Evolutionary conservation across 1,140 invertebrate genomes (phyloP), one percentile per base, ranked within the genome.

Genomic region (Rhizoglyphus robini): DNA sequence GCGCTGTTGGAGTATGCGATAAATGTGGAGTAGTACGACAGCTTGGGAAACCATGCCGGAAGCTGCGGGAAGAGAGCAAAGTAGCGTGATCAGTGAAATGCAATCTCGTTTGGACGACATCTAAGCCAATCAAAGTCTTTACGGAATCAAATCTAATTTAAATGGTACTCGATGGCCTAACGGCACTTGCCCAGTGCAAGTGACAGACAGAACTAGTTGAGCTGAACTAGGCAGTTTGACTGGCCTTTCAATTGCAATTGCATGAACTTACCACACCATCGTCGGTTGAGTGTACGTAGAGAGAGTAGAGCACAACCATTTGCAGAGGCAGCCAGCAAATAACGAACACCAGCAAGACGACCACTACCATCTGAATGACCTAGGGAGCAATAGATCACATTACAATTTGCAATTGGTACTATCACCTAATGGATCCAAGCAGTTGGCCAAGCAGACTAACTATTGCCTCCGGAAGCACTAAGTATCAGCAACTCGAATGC

Each of bases 1-100:
- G 76, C 76, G 41, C 76, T 78, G 73, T 80, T 80, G 18, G 74
- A 75, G 65, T 79, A 79, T 49, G 79, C 74, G 32, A 80, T 65
- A 47, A 76, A 75, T 58, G 77, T 76, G 3, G 77, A 75, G 25
- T 75, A 70, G 68, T 77, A 80, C 46, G 75, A 73, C 3, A 79
- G 67, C 8, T 72, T 72, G 5, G 71, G 62, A 65, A 77, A 79
- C 79, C 79, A 80, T 20, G 69, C 67, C 3, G 78, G 78, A 47
- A 79, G 68, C 77, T 46, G 38, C 23, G 18, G 54, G 59, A 49
- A 69, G 59, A 70, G 71, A 60, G 29, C 41, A 11, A 68, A 65
- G 65, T 18, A 67, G 36, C 67, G 61, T 63, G 38, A 47, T 41
- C n/a, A 60, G 15, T 29, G 3, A 32, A 20, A 27, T n/a, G 15